A percentile compares a stretch with the other conserved stretches of the same genome.
These are phyloP conservation scores for Microcebus lehilahytsara DNA, from an alignment of 2,113 vertebrate species.

Conservation along the genomic window DNA sequence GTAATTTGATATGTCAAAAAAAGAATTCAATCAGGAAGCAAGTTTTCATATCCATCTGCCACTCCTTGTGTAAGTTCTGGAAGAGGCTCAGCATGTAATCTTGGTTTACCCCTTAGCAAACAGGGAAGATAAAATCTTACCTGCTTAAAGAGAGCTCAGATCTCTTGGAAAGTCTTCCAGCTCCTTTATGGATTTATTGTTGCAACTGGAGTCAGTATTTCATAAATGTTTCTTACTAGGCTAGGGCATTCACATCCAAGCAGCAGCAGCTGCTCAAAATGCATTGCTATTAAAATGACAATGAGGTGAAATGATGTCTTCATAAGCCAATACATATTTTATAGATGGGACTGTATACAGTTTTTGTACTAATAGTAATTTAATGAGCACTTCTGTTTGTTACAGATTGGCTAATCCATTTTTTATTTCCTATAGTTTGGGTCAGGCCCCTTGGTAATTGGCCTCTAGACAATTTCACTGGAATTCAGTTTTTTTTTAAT, in stretches of 20 bases:
- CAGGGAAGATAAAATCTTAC: not conserved
- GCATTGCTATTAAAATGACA: not conserved
- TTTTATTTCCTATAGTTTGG: constrained; percentile 36
- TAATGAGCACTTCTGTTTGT: constrained; percentile 31
- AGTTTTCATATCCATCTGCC: not conserved
- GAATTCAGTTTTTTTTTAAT: constrained; percentile 32
- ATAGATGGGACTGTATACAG: not conserved
- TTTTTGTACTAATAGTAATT: constrained; percentile 45
- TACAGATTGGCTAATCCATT: constrained; percentile 41
- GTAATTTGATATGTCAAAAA: not conserved
- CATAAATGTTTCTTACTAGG: not conserved
- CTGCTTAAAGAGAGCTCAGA: not conserved
- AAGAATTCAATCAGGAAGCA: not conserved
- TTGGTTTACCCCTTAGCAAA: not conserved
- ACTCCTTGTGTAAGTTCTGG: not conserved
- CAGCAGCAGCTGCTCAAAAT: not conserved
- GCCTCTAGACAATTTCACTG: not conserved
- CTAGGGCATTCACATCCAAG: not conserved
- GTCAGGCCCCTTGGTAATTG: constrained; percentile 20
- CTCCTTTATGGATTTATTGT: not conserved
- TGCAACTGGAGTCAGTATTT: not conserved
- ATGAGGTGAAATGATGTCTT: constrained; percentile 9
- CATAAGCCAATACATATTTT: constrained; percentile 34
- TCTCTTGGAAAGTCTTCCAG: not conserved
- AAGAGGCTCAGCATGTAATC: not conserved